Evolutionary conservation across 2,888 invertebrate genomes (phyloP).

Genomic region (Lampropteryx suffumata): DNA sequence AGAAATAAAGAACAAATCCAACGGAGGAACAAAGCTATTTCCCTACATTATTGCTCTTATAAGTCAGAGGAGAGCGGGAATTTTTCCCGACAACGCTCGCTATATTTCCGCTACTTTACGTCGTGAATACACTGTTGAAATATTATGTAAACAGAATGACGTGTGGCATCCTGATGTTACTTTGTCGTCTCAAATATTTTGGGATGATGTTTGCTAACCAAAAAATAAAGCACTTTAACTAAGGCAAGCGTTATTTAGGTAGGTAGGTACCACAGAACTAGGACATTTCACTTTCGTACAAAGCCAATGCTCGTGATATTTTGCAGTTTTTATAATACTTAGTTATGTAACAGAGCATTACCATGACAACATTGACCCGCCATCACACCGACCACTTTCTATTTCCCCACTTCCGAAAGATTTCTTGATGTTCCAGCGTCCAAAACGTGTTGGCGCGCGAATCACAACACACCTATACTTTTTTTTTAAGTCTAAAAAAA

Average conservation of each 20-base stretch:
- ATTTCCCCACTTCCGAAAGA: slow-evolving; percentile 45
- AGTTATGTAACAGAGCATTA: not conserved
- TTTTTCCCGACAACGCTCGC: slow-evolving; percentile 20
- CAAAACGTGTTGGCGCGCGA: slow-evolving; percentile 1
- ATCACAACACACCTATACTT: not conserved
- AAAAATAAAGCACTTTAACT: not conserved
- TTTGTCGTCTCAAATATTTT: slow-evolving; percentile 2
- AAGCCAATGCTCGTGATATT: not conserved
- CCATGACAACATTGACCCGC: slow-evolving; percentile 24
- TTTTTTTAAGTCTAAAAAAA: not conserved
- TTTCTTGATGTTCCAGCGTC: not conserved
- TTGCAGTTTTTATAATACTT: not conserved
- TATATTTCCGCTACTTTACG: slow-evolving; percentile 9
- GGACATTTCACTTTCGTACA: slow-evolving; percentile 5
- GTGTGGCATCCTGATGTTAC: slow-evolving; percentile 5
- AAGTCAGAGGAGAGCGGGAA: slow-evolving; percentile 29
- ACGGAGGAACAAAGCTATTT: slow-evolving; percentile 23
- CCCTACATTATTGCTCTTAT: slow-evolving; percentile 30
- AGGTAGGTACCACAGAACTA: too few species aligned
- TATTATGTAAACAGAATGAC: slow-evolving; percentile 18
- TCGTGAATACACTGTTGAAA: slow-evolving; percentile 18
- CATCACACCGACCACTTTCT: slow-evolving; percentile 58
- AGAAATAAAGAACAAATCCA: slow-evolving; percentile 14
- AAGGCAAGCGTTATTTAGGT: too few species aligned
- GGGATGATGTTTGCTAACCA: not conserved